Conservation (phyloP, 2,888 invertebrate species). For the Hoplodrina blanda region DNA sequence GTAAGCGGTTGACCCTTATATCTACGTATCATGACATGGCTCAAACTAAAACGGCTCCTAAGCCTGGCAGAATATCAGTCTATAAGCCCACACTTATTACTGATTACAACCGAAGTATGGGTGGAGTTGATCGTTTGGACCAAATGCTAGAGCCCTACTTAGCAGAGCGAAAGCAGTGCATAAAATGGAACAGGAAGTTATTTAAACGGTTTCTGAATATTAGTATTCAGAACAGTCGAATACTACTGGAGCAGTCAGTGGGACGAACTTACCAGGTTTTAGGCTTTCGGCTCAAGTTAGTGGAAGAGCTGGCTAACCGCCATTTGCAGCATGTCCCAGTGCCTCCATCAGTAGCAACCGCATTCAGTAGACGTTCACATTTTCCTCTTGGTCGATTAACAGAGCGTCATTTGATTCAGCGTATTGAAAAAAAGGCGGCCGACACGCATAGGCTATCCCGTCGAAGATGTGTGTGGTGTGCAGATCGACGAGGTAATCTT, state of each 20-base stretch:
- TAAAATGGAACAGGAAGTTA: conserved; percentile 4
- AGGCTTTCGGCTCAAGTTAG: not conserved
- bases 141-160: conserved; percentile 7
- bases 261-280: not conserved
- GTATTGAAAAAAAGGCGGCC: not conserved
- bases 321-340: no score
- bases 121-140: conserved; percentile 4
- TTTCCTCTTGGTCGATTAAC: not conserved
- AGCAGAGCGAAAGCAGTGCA: conserved; percentile 11
- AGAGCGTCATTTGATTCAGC: conserved; percentile 2
- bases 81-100: conserved; percentile 4
- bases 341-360: no score
- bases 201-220: conserved; percentile 7
- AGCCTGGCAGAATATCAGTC: not conserved
- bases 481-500: not conserved
- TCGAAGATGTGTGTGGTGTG: conserved; percentile 1
- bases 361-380: not conserved
- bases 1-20: conserved; percentile 1
- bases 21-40: conserved; percentile 6
- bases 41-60: conserved; percentile 2
- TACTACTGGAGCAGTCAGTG: not conserved
- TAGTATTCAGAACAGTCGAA: conserved; percentile 1
- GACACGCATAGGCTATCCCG: not conserved
- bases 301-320: no score
- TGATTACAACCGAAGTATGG: conserved; percentile 2